Evolutionary conservation across 2,113 vertebrate genomes (phyloP), one percentile per base, ranked within the genome.

Genomic region (Salminus brasiliensis): DNA sequence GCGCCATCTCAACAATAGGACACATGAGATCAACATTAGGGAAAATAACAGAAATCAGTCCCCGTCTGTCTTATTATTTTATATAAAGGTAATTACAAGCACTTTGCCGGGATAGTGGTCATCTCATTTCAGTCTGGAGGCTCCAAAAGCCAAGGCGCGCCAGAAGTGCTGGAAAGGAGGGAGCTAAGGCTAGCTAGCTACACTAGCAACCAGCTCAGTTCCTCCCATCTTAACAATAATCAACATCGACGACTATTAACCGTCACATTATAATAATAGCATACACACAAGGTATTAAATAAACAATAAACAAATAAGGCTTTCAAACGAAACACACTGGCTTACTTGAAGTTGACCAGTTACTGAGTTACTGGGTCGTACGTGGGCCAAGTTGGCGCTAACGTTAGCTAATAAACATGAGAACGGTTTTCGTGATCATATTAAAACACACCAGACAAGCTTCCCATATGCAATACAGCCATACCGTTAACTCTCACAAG

Each of bases 11-110:
- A 65, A 25, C 21, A 32, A n/a, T 11, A 34, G 0, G 9, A n/a
- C 12, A 8, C 6, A 15, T 0, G 10, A 29, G 45, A 4, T 30
- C 13, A 13, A 0, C 1, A 10, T 0, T 8, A 3, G 36, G 23
- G 0, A 1, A 4, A 9, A 5, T 0, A 11, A 66, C 5, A 68
- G 0, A 12, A 25, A 8, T 16, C 4, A 0, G 32, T 21, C 21
- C 23, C 1, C 5, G 21, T 3, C 0, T 47, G 15, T 1, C n/a
- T n/a, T n/a, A n/a, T n/a, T n/a, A n/a, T n/a, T n/a, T n/a, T n/a
- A n/a, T n/a, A n/a, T n/a, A n/a, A n/a, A n/a, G n/a, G n/a, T n/a
- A n/a, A n/a, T n/a, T n/a, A n/a, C n/a, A n/a, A n/a, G n/a, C n/a
- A n/a, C n/a, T n/a, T n/a, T n/a, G n/a, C n/a, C n/a, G n/a, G 47